Conservation (phyloP, 2,888 invertebrate species). For the Cataglyphis altisquamis region DNA sequence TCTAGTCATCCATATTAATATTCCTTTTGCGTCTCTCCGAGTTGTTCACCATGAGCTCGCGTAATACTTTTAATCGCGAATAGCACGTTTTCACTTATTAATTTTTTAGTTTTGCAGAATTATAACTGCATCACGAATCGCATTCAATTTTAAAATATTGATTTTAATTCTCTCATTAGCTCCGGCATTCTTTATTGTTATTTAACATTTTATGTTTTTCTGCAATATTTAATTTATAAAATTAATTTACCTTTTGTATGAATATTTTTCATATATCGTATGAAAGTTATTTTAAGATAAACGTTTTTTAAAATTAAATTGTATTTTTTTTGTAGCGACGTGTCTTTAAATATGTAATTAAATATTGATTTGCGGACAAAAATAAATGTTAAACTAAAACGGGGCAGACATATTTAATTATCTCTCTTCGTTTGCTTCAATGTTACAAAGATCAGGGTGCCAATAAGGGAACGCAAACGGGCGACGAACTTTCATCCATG, state of each 20-base stretch:
- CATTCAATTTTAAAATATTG: constrained; percentile 25
- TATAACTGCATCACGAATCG: constrained; percentile 25
- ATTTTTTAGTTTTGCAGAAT: constrained; percentile 32
- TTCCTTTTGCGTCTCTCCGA: constrained; percentile 43
- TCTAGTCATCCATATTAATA: constrained; percentile 45
- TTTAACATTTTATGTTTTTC: constrained; percentile 13
- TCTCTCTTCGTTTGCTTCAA: constrained; percentile 39
- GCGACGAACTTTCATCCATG: constrained; percentile 45
- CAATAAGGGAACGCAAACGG: constrained; percentile 31
- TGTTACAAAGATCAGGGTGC: constrained; percentile 32
- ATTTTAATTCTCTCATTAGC: constrained; percentile 33
- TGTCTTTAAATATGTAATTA: background rate
- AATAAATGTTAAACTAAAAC: background rate
- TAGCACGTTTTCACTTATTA: constrained; percentile 30
- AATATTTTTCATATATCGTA: background rate
- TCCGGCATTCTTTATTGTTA: constrained; percentile 2
- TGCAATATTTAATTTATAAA: background rate
- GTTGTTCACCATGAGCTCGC: constrained; percentile 20
- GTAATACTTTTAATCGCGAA: constrained; percentile 30
- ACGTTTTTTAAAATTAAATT: background rate
- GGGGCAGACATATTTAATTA: constrained; percentile 42
- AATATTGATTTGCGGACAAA: background rate
- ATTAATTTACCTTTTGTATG: background rate
- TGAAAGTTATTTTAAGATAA: background rate
- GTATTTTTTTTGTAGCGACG: background rate